Evolutionary conservation across 2,113 vertebrate genomes (phyloP), one percentile per base, ranked within the genome.

Genomic region (Beaufortia kweichowensis): DNA sequence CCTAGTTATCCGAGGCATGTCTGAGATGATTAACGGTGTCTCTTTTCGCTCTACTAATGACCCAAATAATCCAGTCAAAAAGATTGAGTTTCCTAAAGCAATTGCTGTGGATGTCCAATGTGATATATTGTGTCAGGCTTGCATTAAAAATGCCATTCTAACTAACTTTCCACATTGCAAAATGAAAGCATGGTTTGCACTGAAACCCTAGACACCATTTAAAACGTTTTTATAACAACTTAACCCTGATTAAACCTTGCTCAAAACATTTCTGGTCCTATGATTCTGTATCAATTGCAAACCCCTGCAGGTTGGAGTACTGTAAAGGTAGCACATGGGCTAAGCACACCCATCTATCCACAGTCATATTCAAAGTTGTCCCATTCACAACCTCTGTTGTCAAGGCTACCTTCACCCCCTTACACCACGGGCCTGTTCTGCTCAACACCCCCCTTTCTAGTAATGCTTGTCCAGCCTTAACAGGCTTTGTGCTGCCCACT

Each of bases 391-490:
- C 87, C 87, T 59, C 75, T 46, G 89, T 89, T 90, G 91, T 89
- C 87, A 87, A 82, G 90, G 86, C 86, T 91, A 89, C 87, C 82
- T 90, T 70, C 85, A 86, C 84, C 85, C 88, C 73, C 75, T 69
- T 50, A 66, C 74, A 62, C 57, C 29, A 76, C 85, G 79, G 78
- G 82, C 81, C 76, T 57, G 56, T 75, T 46, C 33, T 75, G 80
- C 73, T 63, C 43, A 56, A 82, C 84, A 79, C 83, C 84, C 79
- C 79, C 71, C 66, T 7, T 81, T 80, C 82, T 86, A 80, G 90
- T 87, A 88, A 92, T 93, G 91, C 91, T 92, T 92, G 91, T 93
- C 92, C 92, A 91, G 90, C 89, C 90, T 91, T 93, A 93, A 93
- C 92, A 92, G 92, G 92, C 91, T 92, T 92, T 92, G 89, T 84